Base-by-base conservation (phyloP, 2,888 invertebrate species). In the Julus scandinavius region DNA sequence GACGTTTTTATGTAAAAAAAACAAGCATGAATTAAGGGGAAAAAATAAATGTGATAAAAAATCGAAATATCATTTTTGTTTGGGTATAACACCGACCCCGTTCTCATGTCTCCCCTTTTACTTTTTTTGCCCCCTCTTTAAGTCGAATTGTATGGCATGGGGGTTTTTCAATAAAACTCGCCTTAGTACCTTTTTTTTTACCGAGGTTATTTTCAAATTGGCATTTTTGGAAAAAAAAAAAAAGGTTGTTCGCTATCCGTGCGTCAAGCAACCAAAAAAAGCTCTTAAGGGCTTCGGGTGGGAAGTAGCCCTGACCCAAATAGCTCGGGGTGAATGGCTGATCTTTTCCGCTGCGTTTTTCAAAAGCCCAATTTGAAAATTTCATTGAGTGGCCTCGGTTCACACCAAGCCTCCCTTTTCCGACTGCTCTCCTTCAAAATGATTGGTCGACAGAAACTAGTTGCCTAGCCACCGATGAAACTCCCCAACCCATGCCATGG, bases 271-370 rank as follows among this genome's bases (percentile, higher is more conserved):
- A 29, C 72, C 72, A 9, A 29, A 72, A n/a, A 72, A 72, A 72
- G 72, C 72, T 72, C 72, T 72, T 58, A 72, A 72, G 72, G 20
- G 72, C 72, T 29, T 20, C 72, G 72, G 72, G 72, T 72, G 72
- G 72, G 72, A 72, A 72, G 72, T 86, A 86, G 87, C 87, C 87
- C 87, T 86, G 87, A 86, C 87, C 87, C 87, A 86, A 86, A 86
- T 86, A 86, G n/a, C 49, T 54, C 87, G 87, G 87, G 87, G 87
- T 86, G 87, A 86, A 86, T 50, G 87, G 87, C 87, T 86, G 87
- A 85, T 85, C 45, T 49, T 85, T 72, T 72, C 72, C 72, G 72
- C 72, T 72, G 72, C 72, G 72, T 20, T 72, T 45, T 72, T 72
- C 72, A 72, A 72, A 72, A 72, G 72, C 72, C 72, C 20, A n/a